Conservation (phyloP, 2,113 vertebrate genomes). For the Neofelis nebulosa region DNA sequence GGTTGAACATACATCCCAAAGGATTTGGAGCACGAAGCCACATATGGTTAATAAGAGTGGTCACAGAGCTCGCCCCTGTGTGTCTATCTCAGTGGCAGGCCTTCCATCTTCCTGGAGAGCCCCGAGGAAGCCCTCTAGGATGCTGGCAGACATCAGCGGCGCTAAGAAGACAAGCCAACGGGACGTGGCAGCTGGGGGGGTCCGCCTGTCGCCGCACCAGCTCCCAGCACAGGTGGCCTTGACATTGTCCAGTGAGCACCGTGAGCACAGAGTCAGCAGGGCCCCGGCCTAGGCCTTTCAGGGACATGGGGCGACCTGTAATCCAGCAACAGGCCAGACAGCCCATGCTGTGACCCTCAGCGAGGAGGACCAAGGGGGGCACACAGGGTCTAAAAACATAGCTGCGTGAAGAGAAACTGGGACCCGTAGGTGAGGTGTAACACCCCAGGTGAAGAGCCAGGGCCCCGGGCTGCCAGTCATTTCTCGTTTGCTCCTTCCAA, state of each 20-base stretch:
- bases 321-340: neutral
- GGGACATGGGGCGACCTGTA: neutral
- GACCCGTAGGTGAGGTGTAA: neutral
- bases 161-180: neutral
- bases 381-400: neutral
- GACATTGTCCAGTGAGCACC: neutral
- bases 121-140: neutral
- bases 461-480: accelerated
- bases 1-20: neutral
- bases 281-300: neutral
- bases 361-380: neutral
- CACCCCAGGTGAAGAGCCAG: no score
- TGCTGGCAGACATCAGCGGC: neutral
- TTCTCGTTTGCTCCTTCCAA: neutral
- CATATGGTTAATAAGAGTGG: neutral
- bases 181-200: neutral
- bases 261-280: neutral
- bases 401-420: neutral
- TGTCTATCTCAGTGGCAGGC: neutral
- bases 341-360: accelerated
- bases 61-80: neutral
- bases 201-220: neutral
- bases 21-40: neutral
- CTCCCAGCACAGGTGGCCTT: neutral
- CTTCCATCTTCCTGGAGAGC: neutral